Percentiles rank a stretch among this genome's conserved stretches.
Evolutionary conservation across 2,113 vertebrate genomes (phyloP).

Genomic region (Nycticorax nycticorax): DNA sequence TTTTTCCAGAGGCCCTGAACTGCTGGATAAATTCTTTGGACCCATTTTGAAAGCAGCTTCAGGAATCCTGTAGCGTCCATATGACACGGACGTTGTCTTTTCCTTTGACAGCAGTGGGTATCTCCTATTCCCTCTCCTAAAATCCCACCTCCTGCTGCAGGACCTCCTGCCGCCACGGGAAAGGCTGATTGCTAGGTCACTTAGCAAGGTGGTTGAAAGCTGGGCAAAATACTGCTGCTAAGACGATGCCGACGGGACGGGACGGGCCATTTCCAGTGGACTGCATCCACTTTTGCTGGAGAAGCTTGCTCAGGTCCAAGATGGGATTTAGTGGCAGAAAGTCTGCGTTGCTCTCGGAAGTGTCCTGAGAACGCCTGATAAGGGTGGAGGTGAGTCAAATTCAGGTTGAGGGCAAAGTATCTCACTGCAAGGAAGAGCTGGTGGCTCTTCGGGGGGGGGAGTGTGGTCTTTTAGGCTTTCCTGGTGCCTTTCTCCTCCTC

Average conservation of each 20-base stretch:
- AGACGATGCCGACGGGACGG: neutral
- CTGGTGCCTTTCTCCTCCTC: neutral
- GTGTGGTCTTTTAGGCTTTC: neutral
- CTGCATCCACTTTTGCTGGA: neutral
- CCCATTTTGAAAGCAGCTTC: slow-evolving; percentile 1
- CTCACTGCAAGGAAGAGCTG: neutral
- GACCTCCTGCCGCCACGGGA: neutral
- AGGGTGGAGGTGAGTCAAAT: neutral
- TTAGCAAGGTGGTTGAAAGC: neutral
- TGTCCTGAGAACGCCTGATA: neutral
- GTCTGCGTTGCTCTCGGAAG: neutral
- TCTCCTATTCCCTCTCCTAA: neutral
- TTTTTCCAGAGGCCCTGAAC: neutral
- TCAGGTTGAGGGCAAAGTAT: neutral
- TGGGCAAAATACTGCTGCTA: neutral
- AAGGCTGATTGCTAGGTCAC: neutral
- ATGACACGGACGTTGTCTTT: neutral
- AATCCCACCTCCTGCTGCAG: neutral
- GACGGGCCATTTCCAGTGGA: neutral
- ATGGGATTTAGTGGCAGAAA: neutral
- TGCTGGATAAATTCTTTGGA: neutral
- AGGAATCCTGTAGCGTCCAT: neutral
- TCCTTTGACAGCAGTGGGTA: neutral
- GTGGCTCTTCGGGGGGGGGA: neutral
- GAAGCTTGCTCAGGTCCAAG: neutral